Conservation (phyloP, 2,888 invertebrate genomes). For the Hydraecia micacea region DNA sequence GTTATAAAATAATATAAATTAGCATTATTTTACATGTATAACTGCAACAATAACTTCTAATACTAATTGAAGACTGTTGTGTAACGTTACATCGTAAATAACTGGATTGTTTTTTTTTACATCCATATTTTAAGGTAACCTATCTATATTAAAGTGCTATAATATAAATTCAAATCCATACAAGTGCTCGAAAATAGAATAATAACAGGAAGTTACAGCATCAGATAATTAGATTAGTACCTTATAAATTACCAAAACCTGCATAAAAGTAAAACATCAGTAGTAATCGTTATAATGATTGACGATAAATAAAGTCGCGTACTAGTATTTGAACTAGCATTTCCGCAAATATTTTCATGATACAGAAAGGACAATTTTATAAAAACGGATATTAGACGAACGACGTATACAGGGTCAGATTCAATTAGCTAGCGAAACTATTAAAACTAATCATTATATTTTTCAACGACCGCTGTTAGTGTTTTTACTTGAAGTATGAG, state of each 20-base stretch:
- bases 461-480: neutral
- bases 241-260: conserved; percentile 60
- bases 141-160: conserved; percentile 57
- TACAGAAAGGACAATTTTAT: conserved; percentile 4
- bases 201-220: conserved; percentile 52
- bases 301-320: conserved; percentile 30
- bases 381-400: neutral
- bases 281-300: conserved; percentile 10
- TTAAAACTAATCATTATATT: neutral
- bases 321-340: conserved; percentile 7
- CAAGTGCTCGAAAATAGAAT: conserved; percentile 54
- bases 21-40: conserved; percentile 48
- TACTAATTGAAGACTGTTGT: conserved; percentile 60
- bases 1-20: conserved; percentile 59
- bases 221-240: conserved; percentile 51
- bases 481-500: neutral
- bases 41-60: conserved; percentile 58
- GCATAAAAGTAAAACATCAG: conserved; percentile 39
- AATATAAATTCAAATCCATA: conserved; percentile 62
- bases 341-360: conserved; percentile 9
- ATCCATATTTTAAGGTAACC: conserved; percentile 45
- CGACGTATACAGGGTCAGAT: neutral
- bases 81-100: conserved; percentile 48
- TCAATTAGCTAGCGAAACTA: no score
- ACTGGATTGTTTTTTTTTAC: conserved; percentile 47